A percentile compares a stretch with the other conserved stretches of the same genome.
These are phyloP conservation scores for Parapristionchus giblindavisi DNA, from an alignment of 2,888 invertebrate genomes.

Conservation along the genomic window DNA sequence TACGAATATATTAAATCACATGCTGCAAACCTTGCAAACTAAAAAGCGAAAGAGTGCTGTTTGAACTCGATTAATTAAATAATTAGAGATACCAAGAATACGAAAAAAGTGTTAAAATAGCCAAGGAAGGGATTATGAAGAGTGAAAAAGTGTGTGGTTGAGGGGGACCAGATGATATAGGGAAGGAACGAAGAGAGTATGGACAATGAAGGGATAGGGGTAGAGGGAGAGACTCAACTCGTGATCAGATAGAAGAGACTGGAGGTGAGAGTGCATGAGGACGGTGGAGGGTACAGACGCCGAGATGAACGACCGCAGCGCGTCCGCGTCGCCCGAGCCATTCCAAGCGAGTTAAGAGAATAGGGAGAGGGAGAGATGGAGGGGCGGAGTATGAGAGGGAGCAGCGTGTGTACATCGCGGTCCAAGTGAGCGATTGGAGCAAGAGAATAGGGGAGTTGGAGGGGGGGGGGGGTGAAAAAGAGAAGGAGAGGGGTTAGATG, in stretches of 20 bases:
- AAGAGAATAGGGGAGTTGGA: slow-evolving; percentile 26
- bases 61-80: too few species aligned
- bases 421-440: slow-evolving; percentile 1
- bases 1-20: too few species aligned
- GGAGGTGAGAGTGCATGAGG: background rate
- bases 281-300: background rate
- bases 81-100: too few species aligned
- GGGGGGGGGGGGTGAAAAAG: slow-evolving; percentile 6
- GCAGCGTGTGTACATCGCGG: background rate
- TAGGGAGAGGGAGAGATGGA: background rate
- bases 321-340: background rate
- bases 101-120: too few species aligned
- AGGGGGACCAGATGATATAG: too few species aligned
- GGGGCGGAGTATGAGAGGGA: background rate
- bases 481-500: background rate
- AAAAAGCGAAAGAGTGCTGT: too few species aligned
- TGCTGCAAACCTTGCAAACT: too few species aligned
- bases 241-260: slow-evolving; percentile 1
- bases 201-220: too few species aligned
- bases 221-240: too few species aligned
- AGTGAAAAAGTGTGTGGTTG: too few species aligned
- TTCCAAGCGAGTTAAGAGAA: background rate
- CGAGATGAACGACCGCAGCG: background rate
- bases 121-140: too few species aligned
- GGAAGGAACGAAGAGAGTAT: too few species aligned